These are phyloP conservation scores for Pristis pectinata DNA, from an alignment of 2,797 vertebrate species.

Conservation along the genomic window DNA sequence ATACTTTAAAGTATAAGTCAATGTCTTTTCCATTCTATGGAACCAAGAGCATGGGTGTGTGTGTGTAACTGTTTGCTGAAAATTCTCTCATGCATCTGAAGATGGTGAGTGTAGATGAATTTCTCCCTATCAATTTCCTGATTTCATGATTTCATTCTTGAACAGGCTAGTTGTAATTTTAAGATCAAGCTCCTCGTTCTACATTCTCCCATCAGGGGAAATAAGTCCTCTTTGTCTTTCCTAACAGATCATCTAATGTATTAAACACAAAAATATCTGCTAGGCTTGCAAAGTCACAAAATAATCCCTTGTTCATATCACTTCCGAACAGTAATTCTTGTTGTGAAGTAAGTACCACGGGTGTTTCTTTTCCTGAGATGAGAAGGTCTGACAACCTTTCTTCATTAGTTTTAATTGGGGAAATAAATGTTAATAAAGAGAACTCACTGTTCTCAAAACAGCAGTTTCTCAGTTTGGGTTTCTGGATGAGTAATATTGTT, in stretches of 20 bases:
- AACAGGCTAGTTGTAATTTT: not conserved
- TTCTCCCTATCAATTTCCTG: too few species aligned
- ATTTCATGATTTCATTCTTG: not conserved
- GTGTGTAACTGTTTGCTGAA: too few species aligned
- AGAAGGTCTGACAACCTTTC: not conserved
- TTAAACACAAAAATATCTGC: not conserved
- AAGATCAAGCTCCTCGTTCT: not conserved
- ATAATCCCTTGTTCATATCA: not conserved
- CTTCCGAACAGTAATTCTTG: not conserved
- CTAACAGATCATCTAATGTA: not conserved
- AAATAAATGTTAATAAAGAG: not conserved
- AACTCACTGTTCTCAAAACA: conserved; percentile 9
- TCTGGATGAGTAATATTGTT: not conserved
- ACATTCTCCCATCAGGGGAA: not conserved
- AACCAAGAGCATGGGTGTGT: too few species aligned
- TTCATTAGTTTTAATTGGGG: not conserved
- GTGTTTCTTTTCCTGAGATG: not conserved
- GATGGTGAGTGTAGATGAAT: too few species aligned
- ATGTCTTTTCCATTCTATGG: too few species aligned
- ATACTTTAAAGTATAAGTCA: too few species aligned
- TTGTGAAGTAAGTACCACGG: not conserved
- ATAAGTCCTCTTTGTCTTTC: not conserved
- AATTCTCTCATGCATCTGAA: too few species aligned
- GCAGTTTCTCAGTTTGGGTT: not conserved
- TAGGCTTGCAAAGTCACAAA: not conserved